Conservation (phyloP, 2,888 invertebrate species). For the Salticus scenicus region DNA sequence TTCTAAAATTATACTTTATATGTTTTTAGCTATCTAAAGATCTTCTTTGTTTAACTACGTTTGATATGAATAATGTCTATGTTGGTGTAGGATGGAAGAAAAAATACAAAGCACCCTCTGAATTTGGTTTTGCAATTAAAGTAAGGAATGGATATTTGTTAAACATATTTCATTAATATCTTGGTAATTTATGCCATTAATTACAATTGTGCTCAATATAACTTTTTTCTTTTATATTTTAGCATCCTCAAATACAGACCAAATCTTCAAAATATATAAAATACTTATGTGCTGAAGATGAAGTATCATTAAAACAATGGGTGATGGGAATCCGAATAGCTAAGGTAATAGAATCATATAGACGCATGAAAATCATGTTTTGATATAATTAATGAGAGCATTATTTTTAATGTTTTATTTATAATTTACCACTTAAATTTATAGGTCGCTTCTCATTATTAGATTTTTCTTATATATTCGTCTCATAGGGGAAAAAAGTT, state of each 20-base stretch:
- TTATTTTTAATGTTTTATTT: too few species aligned
- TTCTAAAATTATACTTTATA: not conserved
- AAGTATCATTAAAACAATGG: slow-evolving; percentile 90
- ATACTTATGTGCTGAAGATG: slow-evolving; percentile 97
- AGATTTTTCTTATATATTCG: too few species aligned
- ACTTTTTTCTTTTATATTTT: slow-evolving; percentile 60
- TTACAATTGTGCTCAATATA: not conserved
- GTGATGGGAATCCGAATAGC: slow-evolving; percentile 95
- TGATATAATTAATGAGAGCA: too few species aligned
- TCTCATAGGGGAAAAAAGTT: too few species aligned
- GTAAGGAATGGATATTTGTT: slow-evolving; percentile 73
- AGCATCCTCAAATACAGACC: slow-evolving; percentile 91
- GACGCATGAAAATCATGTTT: too few species aligned
- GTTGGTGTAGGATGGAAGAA: slow-evolving; percentile 97
- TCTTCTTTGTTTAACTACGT: slow-evolving; percentile 92
- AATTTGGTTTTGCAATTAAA: slow-evolving; percentile 96
- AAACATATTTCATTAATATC: not conserved
- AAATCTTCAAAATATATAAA: slow-evolving; percentile 95
- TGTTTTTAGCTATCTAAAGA: slow-evolving; percentile 84
- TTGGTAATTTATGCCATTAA: too few species aligned
- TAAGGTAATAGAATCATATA: slow-evolving; percentile 80
- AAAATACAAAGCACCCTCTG: slow-evolving; percentile 97
- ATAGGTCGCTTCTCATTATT: too few species aligned
- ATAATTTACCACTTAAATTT: too few species aligned
- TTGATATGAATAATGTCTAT: slow-evolving; percentile 94